These are phyloP conservation scores for Hypselothyrea guttata DNA, from an alignment of 2,888 invertebrate genomes.

Conservation along the genomic window DNA sequence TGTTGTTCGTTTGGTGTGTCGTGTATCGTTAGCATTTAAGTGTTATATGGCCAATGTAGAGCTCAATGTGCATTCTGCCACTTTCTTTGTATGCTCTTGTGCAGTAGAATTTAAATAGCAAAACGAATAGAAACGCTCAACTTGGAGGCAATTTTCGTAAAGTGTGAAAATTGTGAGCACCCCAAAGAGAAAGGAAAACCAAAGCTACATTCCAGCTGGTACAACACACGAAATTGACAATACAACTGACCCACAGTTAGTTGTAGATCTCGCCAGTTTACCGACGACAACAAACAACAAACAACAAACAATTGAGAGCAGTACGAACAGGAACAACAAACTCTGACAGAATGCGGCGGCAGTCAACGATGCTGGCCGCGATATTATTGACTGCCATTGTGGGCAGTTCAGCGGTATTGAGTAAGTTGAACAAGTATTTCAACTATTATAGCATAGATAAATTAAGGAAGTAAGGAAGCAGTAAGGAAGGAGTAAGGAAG, in stretches of 20 bases:
- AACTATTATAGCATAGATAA: too few relatives aligned
- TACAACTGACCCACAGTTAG: slow-evolving; percentile 29
- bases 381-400: slow-evolving; percentile 78
- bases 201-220: slow-evolving; percentile 40
- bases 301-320: slow-evolving; percentile 30
- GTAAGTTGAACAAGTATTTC: slow-evolving; percentile 68
- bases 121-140: slow-evolving; percentile 23
- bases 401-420: slow-evolving; percentile 78
- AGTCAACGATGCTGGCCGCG: slow-evolving; percentile 80
- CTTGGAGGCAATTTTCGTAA: slow-evolving; percentile 63
- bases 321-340: slow-evolving; percentile 15
- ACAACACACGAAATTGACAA: slow-evolving; percentile 40
- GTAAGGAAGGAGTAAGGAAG: too few relatives aligned
- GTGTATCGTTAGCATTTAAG: slow-evolving; percentile 28
- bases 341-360: slow-evolving; percentile 79
- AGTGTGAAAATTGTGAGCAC: slow-evolving; percentile 56
- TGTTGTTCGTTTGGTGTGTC: background rate
- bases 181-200: slow-evolving; percentile 12
- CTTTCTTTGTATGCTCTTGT: slow-evolving; percentile 12
- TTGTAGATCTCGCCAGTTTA: slow-evolving; percentile 27
- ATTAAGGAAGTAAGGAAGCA: too few relatives aligned
- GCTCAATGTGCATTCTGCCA: slow-evolving; percentile 10
- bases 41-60: slow-evolving; percentile 37
- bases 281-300: slow-evolving; percentile 8
- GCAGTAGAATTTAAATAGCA: slow-evolving; percentile 22